Base-by-base conservation (phyloP, 2,888 invertebrate species). In the Oligia fasciuncula region DNA sequence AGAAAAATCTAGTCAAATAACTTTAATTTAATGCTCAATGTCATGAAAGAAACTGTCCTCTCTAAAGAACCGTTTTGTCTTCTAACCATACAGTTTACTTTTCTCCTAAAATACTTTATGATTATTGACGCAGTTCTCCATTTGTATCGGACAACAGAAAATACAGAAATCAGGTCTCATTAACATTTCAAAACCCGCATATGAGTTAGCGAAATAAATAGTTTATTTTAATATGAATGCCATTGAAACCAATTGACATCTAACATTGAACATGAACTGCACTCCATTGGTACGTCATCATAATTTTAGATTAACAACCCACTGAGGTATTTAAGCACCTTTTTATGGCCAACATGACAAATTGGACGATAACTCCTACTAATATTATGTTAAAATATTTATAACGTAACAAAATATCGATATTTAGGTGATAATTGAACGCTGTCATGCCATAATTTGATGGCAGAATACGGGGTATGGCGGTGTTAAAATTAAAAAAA, bases 361-460 rank as follows among this genome's bases (percentile, higher is more conserved):
- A 86, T 86, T 86, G 66, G 80, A 67, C 51, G 46, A 72, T 43
- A 77, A 67, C 54, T 73, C 49, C 2, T 40, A 77, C 54, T 81
- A 80, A 85, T 84, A 67, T 81, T 70, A 82, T 79, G 87, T 76
- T 87, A 74, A 83, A 87, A 87, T 87, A 87, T 87, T 87, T 80
- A 80, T 77, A 80, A 77, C 71, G 75, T 77, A 76, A 85, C 73
- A 77, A 77, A 85, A 85, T 84, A 81, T 80, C 73, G 74, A 54
- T 76, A 76, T 85, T 81, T 73, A 81, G 76, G 76, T 71, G 74
- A 67, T 84, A 82, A 85, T 75, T 68, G 79, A 74, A 68, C 62
- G 74, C 69, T 62, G 84, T 73, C 77, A 71, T 23, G 62, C 66
- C 46, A 75, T 86, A 76, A 79, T 79, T 77, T 83, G 54, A 54